Evolutionary conservation across 92 coral and sea anemone genomes (phyloP).

Genomic region (Diadumene lineata): DNA sequence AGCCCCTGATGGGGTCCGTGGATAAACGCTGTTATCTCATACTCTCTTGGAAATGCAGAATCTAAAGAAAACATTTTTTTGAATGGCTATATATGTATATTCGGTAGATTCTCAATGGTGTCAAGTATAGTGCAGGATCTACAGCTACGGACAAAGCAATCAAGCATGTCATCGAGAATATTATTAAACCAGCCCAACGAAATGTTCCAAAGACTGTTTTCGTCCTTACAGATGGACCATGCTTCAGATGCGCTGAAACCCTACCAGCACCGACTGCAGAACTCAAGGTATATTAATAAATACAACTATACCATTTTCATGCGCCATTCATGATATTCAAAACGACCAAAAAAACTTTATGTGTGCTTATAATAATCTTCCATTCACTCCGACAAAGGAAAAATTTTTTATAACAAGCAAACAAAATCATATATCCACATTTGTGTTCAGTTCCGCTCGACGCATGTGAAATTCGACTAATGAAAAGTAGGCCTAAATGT

Average conservation of each 20-base stretch:
- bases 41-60: no score
- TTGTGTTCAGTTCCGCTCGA: not conserved
- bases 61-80: not conserved
- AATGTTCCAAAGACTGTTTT: not conserved
- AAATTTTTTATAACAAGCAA: not conserved
- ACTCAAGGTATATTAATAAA: not conserved
- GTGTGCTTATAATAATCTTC: not conserved
- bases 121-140: not conserved
- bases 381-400: not conserved
- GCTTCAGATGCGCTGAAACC: not conserved
- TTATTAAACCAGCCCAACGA: conserved; percentile 4
- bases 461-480: not conserved
- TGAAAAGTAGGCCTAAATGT: no score
- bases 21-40: no score
- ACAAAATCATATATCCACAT: not conserved
- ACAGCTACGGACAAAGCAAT: not conserved
- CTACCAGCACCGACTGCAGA: not conserved
- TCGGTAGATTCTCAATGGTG: not conserved
- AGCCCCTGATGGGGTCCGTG: not conserved
- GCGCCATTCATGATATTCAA: not conserved
- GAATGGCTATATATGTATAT: not conserved
- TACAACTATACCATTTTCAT: not conserved
- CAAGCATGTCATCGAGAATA: not conserved
- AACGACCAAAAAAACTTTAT: not conserved
- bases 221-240: not conserved